phyloP scores from a whole-genome alignment of 2,113 vertebrate species.

The Notarius quadriscutis region DNA sequence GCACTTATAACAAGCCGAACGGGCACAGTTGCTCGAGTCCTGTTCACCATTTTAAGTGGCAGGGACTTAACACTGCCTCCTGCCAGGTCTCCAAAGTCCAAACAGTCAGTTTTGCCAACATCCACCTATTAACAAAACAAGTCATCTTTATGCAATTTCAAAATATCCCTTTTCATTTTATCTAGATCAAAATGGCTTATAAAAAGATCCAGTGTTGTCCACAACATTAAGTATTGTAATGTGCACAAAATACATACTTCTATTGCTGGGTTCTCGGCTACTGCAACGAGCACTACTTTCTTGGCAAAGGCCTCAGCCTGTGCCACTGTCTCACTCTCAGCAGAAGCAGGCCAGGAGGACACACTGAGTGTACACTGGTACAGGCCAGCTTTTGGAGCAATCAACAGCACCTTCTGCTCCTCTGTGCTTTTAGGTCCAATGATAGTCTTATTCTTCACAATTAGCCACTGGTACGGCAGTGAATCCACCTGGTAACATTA shows the following conservation, averaged over 20 bases:
- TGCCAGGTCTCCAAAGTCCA: conserved; percentile 91
- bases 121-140: conserved; percentile 76
- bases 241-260: conserved; percentile 73
- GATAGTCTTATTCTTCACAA: conserved; percentile 92
- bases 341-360: conserved; percentile 87
- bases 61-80: conserved; percentile 83
- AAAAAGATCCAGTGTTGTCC: too few species aligned
- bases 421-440: conserved; percentile 85
- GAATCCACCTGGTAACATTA: conserved; percentile 75
- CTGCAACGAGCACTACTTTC: conserved; percentile 82
- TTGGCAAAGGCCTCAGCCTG: conserved; percentile 83
- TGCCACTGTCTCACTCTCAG: conserved; percentile 75
- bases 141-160: background rate
- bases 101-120: conserved; percentile 69
- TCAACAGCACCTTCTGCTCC: conserved; percentile 89
- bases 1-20: conserved; percentile 89
- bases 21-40: conserved; percentile 85
- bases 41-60: conserved; percentile 85
- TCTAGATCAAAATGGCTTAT: background rate
- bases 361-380: conserved; percentile 87
- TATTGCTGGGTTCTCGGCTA: conserved; percentile 85
- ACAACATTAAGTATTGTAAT: background rate
- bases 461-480: conserved; percentile 83
- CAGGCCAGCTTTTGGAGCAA: conserved; percentile 82
- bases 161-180: background rate